Evolutionary conservation across 2,888 invertebrate species (phyloP).

Genomic region (Agriopis marginaria): DNA sequence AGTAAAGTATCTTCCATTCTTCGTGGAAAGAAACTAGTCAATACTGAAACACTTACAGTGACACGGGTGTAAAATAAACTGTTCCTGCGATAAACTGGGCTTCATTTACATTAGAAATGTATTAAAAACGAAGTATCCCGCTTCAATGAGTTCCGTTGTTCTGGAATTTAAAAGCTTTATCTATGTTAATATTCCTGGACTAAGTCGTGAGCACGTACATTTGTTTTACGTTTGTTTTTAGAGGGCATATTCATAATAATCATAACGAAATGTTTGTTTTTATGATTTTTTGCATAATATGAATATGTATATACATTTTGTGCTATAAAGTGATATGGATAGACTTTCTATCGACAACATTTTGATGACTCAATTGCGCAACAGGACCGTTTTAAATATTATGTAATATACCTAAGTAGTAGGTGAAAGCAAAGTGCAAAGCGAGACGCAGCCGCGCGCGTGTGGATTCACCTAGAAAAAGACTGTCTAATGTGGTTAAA

Average conservation of each 20-base stretch:
- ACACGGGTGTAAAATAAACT: constrained; percentile 1
- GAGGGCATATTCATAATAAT: background rate
- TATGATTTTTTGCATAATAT: no score
- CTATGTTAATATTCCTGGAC: constrained; percentile 27
- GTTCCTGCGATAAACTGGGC: constrained; percentile 16
- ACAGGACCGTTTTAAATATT: no score
- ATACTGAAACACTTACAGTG: background rate
- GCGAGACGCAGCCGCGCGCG: no score
- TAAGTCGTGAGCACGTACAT: constrained; percentile 22
- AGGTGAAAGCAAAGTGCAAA: no score
- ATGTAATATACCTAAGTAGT: no score
- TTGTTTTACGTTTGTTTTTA: constrained; percentile 15
- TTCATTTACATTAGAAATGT: constrained; percentile 36
- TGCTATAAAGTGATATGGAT: no score
- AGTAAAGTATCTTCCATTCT: background rate
- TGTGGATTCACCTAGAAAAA: no score
- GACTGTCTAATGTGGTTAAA: no score
- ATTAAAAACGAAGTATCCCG: constrained; percentile 32
- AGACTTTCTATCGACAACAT: no score
- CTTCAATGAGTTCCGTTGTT: constrained; percentile 27
- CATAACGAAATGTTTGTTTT: background rate
- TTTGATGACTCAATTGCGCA: no score
- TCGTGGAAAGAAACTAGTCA: background rate
- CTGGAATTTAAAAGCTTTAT: constrained; percentile 31
- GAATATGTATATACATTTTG: no score